Base-by-base conservation (phyloP, 2,113 vertebrate genomes). In the Eurypyga helias region DNA sequence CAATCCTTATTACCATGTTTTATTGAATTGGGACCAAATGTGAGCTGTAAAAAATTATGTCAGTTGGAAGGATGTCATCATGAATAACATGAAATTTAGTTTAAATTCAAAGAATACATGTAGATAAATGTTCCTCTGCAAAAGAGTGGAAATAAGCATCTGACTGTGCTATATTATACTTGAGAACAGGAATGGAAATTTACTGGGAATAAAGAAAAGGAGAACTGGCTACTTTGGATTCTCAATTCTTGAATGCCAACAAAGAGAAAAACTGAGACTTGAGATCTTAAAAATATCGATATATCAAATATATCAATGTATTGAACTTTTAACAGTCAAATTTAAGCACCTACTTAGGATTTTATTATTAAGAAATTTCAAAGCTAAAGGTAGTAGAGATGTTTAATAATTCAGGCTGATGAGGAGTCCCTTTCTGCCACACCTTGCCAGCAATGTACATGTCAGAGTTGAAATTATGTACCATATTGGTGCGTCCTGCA, bases 401-500 rank as follows among this genome's bases (percentile, higher is more conserved):
- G 5, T 73, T 65, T 70, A 23, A 4, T 81, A 64, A 54, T 38
- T 34, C 43, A 64, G 31, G 21, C 41, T 69, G 36, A 21, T 17
- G n/a, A 23, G 7, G 24, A 62, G 15, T 34, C n/a, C 31, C 26
- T 34, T 81, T 67, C 36, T 58, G 20, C 7, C 48, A 67, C 33
- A 76, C 62, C 21, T 46, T 76, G 41, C 24, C 2, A 4, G 33
- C 24, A 55, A 23, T 2, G 16, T 26, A 45, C 12, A 2, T 2
- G 13, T 13, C 36, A 54, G 69, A 87, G 36, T 10, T 54, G 52
- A 84, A 92, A 77, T 41, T 9, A 33, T 49, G 31, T 13, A 36
- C 0, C 2, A 9, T 14, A 21, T 5, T 34, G 31, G 17, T 49
- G 52, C 2, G 8, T 18, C 29, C 24, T n/a, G 13, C 8, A 24